Percentiles rank a stretch among this genome's conserved stretches.
These are phyloP conservation scores for Aix galericulata DNA, from an alignment of 2,113 vertebrate species.

Conservation along the genomic window DNA sequence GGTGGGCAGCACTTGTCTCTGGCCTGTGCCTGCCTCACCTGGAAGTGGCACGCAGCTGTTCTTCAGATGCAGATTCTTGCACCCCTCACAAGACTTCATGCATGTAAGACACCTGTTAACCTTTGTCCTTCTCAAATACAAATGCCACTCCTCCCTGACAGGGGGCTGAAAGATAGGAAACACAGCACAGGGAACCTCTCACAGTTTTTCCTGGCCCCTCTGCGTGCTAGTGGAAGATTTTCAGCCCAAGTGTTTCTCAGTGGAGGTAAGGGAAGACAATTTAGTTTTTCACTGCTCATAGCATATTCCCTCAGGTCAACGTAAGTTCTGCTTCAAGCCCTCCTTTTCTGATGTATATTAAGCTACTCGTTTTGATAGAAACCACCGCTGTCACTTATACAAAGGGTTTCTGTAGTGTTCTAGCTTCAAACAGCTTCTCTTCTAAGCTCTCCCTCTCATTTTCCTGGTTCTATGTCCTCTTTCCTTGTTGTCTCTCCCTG, in stretches of 20 bases:
- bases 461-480: neutral
- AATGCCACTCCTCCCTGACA: neutral
- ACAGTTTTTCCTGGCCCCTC: neutral
- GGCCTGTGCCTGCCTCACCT: neutral
- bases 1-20: neutral
- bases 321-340: neutral
- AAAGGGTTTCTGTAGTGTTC: neutral
- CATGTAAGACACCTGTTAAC: neutral
- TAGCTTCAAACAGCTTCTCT: neutral
- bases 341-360: rapidly evolving
- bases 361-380: neutral
- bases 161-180: neutral
- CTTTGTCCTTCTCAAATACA: neutral
- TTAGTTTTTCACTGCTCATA: neutral
- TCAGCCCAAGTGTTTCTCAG: neutral
- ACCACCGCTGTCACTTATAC: rapidly evolving
- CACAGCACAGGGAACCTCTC: neutral
- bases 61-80: neutral
- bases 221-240: neutral
- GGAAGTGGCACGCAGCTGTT: neutral
- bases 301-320: neutral
- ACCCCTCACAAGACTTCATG: neutral
- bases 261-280: neutral
- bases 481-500: neutral
- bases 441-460: neutral